Evolutionary conservation across 1,140 invertebrate species (phyloP).

Genomic region (Apis florea): DNA sequence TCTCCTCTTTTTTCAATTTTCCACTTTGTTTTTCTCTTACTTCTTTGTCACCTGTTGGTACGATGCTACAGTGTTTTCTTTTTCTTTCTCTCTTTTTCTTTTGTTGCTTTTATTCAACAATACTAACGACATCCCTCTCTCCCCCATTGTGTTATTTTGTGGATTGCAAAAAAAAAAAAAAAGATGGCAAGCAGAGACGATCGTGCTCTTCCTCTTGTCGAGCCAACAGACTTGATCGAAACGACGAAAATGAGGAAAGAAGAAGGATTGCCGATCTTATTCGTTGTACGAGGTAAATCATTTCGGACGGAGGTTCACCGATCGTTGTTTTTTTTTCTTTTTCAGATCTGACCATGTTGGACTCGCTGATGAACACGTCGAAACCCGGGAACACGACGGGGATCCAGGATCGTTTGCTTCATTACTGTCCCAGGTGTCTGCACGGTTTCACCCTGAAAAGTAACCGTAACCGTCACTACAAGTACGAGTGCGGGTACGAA

Average conservation of each 20-base stretch:
- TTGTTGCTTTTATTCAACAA: no score
- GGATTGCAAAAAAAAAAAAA: neutral
- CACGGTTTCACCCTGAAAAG: constrained; percentile 89
- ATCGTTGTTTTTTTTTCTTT: constrained; percentile 43
- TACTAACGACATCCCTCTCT: neutral
- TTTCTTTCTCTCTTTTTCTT: neutral
- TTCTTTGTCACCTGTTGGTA: neutral
- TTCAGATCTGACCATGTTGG: constrained; percentile 61
- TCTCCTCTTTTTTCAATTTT: neutral
- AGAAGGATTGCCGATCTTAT: neutral
- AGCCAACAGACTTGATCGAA: neutral
- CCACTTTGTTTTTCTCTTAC: neutral
- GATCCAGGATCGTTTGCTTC: constrained; percentile 7
- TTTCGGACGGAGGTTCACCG: constrained; percentile 32
- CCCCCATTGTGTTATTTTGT: neutral
- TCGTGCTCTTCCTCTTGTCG: no score
- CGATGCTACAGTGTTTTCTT: no score
- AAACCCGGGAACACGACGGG: neutral
- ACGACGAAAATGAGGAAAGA: neutral
- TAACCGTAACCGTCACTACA: constrained; percentile 89
- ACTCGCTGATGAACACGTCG: constrained; percentile 47
- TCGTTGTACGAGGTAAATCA: neutral
- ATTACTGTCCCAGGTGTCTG: constrained; percentile 87
- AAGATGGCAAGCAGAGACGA: neutral
- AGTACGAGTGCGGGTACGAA: constrained; percentile 91